Percentiles rank a stretch among this genome's conserved stretches.
Conservation (phyloP, 1,140 invertebrate genomes). For the Helicoverpa armigera region DNA sequence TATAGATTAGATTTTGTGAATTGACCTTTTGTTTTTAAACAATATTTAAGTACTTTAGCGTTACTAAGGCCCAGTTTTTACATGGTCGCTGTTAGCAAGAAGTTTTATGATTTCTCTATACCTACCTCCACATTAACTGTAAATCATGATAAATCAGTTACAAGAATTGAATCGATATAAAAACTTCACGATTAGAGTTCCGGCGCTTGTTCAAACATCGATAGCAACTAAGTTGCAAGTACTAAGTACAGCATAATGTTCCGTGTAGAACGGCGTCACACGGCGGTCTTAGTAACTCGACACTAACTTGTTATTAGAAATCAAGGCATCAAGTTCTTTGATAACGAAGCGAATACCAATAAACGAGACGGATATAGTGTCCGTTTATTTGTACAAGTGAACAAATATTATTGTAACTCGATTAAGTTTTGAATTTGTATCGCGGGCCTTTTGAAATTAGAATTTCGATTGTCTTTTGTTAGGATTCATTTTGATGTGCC, state of each 20-base stretch:
- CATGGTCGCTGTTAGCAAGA: no score
- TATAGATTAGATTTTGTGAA: no score
- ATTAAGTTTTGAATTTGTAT: background rate
- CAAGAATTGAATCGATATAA: slow-evolving; percentile 23
- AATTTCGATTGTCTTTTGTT: background rate
- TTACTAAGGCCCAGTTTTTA: no score
- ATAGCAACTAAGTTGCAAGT: slow-evolving; percentile 44
- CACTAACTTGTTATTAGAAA: slow-evolving; percentile 66
- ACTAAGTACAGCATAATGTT: slow-evolving; percentile 4
- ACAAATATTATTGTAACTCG: background rate
- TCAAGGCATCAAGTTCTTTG: slow-evolving; percentile 57
- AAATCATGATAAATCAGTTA: slow-evolving; percentile 2
- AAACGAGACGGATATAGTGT: slow-evolving; percentile 24
- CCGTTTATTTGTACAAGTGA: background rate
- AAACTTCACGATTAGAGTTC: background rate
- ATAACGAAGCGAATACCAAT: slow-evolving; percentile 50
- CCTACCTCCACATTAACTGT: no score
- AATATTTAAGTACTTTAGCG: no score
- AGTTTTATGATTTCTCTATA: no score
- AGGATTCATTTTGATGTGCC: background rate
- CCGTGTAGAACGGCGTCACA: slow-evolving; percentile 19
- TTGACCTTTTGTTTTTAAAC: no score
- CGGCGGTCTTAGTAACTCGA: slow-evolving; percentile 61
- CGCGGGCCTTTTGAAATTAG: background rate
- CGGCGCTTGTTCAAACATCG: background rate